Evolutionary conservation across 2,888 invertebrate genomes (phyloP), one percentile per base, ranked within the genome.

Genomic region (Pristionchus mayeri): DNA sequence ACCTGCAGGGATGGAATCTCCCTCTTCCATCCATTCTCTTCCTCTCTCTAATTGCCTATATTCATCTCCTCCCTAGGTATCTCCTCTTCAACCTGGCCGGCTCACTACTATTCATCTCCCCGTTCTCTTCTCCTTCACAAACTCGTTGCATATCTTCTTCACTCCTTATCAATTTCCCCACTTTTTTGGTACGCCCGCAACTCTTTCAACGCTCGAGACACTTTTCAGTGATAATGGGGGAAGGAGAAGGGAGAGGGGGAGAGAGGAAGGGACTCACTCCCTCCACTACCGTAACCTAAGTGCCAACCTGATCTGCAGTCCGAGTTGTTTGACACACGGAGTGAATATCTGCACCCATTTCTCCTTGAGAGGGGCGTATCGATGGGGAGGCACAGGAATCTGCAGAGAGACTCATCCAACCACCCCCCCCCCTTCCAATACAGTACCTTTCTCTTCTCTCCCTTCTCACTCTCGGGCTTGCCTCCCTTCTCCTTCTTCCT

Each of bases 301-400:
- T n/a, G 18, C 71, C 34, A 67, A 91, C 90, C 91, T 84, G 84
- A 92, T 96, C 94, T 98, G 97, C 30, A 99, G 94, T 87, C 97
- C 95, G 86, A 99, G 94, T 93, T 99, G 96, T 93, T 99, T 97
- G 0, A 98, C 98, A 50, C 99, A 95, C 0, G 99, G 98, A 78
- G 96, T 96, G 93, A 97, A 97, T 89, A 99, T 97, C 94, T 98
- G 97, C 93, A 97, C 94, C 99, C 99, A 99, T 92, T 96, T 96
- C 92, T 98, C 96, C 94, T 98, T 98, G 13, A 99, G 94, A 0
- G 98, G 97, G 13, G 97, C 96, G 92, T 96, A 97, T 93, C 99
- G 95, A 91, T 99, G 96, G 7, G 96, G 95, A 21, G 99, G 99
- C n/a, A 99, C 97, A 11, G 96, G 94, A 54, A 99, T 90, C 88